Conservation (phyloP, 2,113 vertebrate genomes). For the Rostratula benghalensis region DNA sequence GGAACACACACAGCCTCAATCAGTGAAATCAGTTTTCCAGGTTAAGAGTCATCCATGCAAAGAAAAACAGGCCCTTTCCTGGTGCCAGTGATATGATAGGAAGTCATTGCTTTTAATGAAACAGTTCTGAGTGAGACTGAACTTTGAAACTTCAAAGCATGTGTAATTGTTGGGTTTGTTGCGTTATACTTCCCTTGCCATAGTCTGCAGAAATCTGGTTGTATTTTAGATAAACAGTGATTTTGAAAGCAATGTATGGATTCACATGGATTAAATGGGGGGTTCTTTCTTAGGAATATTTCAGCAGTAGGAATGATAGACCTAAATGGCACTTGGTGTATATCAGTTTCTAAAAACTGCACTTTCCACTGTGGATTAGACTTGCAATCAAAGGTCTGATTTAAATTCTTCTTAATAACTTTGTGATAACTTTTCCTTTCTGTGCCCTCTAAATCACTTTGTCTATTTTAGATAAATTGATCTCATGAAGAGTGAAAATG, state of each 20-base stretch:
- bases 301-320: background rate
- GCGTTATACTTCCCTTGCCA: background rate
- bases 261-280: background rate
- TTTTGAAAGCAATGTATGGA: conserved; percentile 8
- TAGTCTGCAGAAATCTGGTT: background rate
- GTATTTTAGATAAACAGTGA: background rate
- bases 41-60: background rate
- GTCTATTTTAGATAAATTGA: conserved; percentile 27
- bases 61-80: background rate
- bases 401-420: conserved; percentile 28
- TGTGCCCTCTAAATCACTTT: conserved; percentile 30
- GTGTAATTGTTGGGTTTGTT: background rate
- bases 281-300: background rate
- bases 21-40: background rate
- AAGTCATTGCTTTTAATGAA: conserved; percentile 3
- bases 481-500: conserved; percentile 20
- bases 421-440: conserved; percentile 15
- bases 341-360: background rate
- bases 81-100: background rate
- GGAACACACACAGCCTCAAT: background rate
- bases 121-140: background rate
- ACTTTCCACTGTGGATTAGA: background rate
- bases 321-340: background rate
- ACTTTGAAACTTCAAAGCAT: background rate
- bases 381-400: background rate